Conservation (phyloP, 2,888 invertebrate genomes). For the Epirrhoe tristata region DNA sequence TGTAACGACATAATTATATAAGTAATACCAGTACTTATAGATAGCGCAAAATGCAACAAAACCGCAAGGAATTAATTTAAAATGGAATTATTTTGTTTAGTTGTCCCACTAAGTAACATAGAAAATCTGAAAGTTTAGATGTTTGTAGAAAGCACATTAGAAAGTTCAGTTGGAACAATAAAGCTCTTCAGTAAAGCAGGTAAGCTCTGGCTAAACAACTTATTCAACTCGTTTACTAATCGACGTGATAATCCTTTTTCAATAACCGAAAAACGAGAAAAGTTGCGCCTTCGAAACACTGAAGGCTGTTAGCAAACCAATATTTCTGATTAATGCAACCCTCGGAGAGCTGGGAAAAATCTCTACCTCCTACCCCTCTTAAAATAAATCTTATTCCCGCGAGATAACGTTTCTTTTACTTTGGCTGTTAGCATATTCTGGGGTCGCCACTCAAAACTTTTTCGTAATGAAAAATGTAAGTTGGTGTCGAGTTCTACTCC, state of each 20-base stretch:
- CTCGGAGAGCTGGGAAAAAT: conserved; percentile 37
- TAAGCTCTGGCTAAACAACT: neutral
- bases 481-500: conserved; percentile 59
- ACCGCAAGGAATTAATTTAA: too few species aligned
- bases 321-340: conserved; percentile 46
- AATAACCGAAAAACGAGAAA: conserved; percentile 33
- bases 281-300: conserved; percentile 38
- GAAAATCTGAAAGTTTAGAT: too few species aligned
- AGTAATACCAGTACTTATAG: too few species aligned
- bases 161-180: too few species aligned
- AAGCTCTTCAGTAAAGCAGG: too few species aligned
- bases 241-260: conserved; percentile 33
- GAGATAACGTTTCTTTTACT: conserved; percentile 36
- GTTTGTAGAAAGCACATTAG: too few species aligned
- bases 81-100: too few species aligned
- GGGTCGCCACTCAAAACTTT: conserved; percentile 57
- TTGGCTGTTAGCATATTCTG: conserved; percentile 17
- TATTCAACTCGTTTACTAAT: conserved; percentile 23
- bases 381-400: conserved; percentile 13
- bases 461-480: conserved; percentile 74
- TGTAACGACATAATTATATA: too few species aligned
- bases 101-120: too few species aligned
- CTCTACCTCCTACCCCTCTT: conserved; percentile 30
- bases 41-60: too few species aligned
- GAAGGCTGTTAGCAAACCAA: conserved; percentile 44